Conservation (phyloP, 2,113 vertebrate genomes). For the Nycticebus coucang region DNA sequence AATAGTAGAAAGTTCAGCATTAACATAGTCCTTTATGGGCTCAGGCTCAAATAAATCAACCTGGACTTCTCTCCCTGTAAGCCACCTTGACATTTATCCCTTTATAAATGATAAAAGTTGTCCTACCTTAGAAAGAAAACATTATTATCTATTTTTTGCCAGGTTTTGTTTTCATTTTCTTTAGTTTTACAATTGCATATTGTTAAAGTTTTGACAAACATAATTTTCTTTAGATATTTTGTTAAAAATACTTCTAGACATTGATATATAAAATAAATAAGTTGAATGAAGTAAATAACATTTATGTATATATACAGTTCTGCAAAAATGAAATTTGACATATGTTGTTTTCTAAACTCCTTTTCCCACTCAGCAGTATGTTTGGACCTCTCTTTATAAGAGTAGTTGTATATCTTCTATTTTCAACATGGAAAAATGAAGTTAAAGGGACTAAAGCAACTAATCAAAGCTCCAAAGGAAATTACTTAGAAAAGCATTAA, state of each 20-base stretch:
- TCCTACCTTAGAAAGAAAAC: background rate
- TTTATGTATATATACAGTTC: background rate
- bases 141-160: background rate
- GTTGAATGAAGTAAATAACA: background rate
- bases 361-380: background rate
- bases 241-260: conserved; percentile 12
- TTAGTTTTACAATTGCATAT: background rate
- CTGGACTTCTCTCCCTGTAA: background rate
- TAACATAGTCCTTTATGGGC: background rate
- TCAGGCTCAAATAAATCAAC: background rate
- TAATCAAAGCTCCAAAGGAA: background rate
- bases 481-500: background rate
- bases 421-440: conserved; percentile 28
- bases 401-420: background rate
- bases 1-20: background rate
- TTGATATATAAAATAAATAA: background rate
- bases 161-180: background rate
- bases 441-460: background rate
- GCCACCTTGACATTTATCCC: background rate
- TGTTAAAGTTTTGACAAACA: background rate
- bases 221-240: conserved; percentile 16
- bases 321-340: background rate
- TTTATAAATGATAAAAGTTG: conserved; percentile 20
- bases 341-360: background rate
- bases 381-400: background rate